phyloP scores from a whole-genome alignment of 2,113 vertebrate genomes.

The Drymodes brunneopygia region DNA sequence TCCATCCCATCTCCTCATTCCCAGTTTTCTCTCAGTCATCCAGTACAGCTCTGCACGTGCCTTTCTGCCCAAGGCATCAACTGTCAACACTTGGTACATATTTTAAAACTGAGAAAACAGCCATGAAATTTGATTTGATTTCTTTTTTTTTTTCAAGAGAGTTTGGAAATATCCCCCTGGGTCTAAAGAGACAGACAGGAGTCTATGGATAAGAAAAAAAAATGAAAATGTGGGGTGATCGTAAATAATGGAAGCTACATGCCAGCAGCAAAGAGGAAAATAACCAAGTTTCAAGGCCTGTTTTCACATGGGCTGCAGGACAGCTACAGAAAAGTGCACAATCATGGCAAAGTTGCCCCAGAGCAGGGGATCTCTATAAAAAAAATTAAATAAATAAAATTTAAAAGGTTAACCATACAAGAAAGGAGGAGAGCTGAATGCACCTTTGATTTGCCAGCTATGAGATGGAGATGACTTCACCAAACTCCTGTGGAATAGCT shows the following conservation, averaged over 20 bases:
- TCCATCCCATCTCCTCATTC: background rate
- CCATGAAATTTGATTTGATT: constrained; percentile 20
- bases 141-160: background rate
- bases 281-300: background rate
- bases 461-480: background rate
- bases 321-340: background rate
- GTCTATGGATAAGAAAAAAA: background rate
- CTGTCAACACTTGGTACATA: constrained; percentile 39
- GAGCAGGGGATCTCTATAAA: background rate
- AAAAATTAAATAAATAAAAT: background rate
- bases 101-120: constrained; percentile 39
- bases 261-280: background rate
- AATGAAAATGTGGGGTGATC: background rate
- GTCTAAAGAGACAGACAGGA: background rate
- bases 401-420: background rate
- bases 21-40: background rate
- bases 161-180: constrained; percentile 16
- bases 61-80: constrained; percentile 51
- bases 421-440: background rate
- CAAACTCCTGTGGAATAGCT: background rate
- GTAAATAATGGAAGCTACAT: background rate
- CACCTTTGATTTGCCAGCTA: background rate
- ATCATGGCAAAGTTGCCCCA: background rate
- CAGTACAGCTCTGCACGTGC: background rate
- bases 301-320: background rate